Evolutionary conservation across 2,113 vertebrate genomes (phyloP).

Genomic region (Scomber scombrus): DNA sequence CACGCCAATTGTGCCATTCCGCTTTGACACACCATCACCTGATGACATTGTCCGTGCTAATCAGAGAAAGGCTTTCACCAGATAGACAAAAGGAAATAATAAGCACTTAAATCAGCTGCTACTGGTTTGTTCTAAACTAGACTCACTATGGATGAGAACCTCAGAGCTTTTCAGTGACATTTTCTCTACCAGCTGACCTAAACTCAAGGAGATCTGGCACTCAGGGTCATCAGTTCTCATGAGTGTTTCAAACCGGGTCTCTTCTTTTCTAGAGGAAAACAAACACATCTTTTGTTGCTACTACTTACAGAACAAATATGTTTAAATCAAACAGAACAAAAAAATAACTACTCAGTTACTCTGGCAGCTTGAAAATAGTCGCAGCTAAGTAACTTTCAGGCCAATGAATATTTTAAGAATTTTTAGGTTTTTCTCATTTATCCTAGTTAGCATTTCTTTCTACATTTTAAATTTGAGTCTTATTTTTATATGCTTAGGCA

Average conservation of each 20-base stretch:
- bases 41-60: slow-evolving; percentile 94
- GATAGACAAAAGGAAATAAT: slow-evolving; percentile 58
- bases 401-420: slow-evolving; percentile 46
- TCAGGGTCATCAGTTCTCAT: slow-evolving; percentile 2
- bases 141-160: background rate
- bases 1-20: slow-evolving; percentile 88
- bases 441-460: background rate
- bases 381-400: slow-evolving; percentile 5
- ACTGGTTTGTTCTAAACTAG: slow-evolving; percentile 9
- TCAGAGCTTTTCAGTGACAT: background rate
- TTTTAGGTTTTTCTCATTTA: slow-evolving; percentile 39
- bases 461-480: slow-evolving; percentile 59
- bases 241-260: slow-evolving; percentile 8
- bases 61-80: slow-evolving; percentile 92
- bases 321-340: background rate
- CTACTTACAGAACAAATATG: background rate
- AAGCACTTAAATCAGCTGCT: background rate
- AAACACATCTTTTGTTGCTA: background rate
- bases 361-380: slow-evolving; percentile 50
- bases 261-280: background rate
- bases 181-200: slow-evolving; percentile 7
- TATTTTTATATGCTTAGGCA: slow-evolving; percentile 64
- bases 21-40: slow-evolving; percentile 94
- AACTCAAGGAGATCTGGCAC: slow-evolving; percentile 9
- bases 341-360: background rate